Evolutionary conservation across 2,888 invertebrate genomes (phyloP).

Genomic region (Polyommatus icarus): DNA sequence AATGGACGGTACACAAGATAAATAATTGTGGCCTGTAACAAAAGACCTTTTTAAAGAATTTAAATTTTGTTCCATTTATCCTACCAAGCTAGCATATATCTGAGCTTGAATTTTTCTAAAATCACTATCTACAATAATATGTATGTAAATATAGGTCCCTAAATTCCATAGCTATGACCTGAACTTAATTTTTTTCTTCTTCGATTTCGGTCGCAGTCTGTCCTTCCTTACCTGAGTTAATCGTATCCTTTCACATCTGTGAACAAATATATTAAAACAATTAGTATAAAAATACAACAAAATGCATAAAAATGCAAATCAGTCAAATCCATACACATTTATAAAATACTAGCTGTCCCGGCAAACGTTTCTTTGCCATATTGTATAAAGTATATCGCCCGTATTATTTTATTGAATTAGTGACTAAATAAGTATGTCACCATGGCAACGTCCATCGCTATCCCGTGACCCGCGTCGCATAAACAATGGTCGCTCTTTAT

Average conservation of each 20-base stretch:
- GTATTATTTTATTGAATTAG: too few species aligned
- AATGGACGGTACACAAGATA: conserved; percentile 28
- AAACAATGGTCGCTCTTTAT: too few species aligned
- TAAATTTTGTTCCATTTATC: not conserved
- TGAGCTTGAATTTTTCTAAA: conserved; percentile 10
- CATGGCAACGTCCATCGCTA: too few species aligned
- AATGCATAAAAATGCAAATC: too few species aligned
- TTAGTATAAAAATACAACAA: not conserved
- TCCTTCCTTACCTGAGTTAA: conserved; percentile 70
- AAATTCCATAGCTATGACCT: conserved; percentile 31
- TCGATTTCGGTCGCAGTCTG: conserved; percentile 46
- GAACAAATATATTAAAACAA: conserved; percentile 40
- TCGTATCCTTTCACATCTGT: conserved; percentile 67
- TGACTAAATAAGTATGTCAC: too few species aligned
- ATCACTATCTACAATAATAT: conserved; percentile 21
- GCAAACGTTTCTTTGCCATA: too few species aligned
- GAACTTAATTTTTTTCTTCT: conserved; percentile 40
- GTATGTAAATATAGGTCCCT: conserved; percentile 29
- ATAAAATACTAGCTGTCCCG: too few species aligned
- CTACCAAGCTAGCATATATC: conserved; percentile 24
- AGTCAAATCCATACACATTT: too few species aligned
- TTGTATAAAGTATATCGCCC: too few species aligned
- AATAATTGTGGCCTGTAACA: conserved; percentile 15
- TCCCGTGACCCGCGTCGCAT: too few species aligned
- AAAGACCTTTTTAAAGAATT: not conserved